These are phyloP conservation scores for Drosophila helvetica DNA, from an alignment of 2,888 invertebrate genomes.

Conservation along the genomic window DNA sequence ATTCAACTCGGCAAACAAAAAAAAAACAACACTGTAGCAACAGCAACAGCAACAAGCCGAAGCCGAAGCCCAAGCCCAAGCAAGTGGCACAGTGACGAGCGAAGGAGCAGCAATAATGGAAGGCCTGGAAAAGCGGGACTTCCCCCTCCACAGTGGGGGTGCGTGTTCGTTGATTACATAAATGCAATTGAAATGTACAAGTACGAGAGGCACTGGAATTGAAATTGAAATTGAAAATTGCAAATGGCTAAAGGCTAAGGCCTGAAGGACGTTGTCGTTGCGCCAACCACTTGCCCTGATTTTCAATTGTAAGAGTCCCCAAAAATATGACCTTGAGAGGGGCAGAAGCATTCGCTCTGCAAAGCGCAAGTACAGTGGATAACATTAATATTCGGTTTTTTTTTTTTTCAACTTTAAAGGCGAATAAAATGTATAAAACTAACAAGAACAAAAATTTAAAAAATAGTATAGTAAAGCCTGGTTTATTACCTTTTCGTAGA, in stretches of 20 bases:
- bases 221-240: conserved; percentile 65
- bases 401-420: too few relatives aligned
- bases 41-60: not conserved
- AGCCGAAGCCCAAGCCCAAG: not conserved
- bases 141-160: not conserved
- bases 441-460: too few relatives aligned
- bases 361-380: too few relatives aligned
- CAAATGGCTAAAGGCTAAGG: conserved; percentile 44
- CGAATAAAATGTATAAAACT: too few relatives aligned
- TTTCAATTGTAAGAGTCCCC: not conserved
- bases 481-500: too few relatives aligned
- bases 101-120: conserved; percentile 69
- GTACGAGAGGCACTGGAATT: conserved; percentile 42
- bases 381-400: too few relatives aligned
- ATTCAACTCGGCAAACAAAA: conserved; percentile 70
- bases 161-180: conserved; percentile 69
- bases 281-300: not conserved
- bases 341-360: too few relatives aligned
- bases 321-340: not conserved
- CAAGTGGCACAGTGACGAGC: conserved; percentile 4
- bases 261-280: not conserved
- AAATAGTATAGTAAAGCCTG: too few relatives aligned
- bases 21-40: conserved; percentile 20
- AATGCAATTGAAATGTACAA: conserved; percentile 67
- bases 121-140: conserved; percentile 42